Evolutionary conservation across 2,113 vertebrate species (phyloP).

Genomic region (Archocentrus centrarchus): DNA sequence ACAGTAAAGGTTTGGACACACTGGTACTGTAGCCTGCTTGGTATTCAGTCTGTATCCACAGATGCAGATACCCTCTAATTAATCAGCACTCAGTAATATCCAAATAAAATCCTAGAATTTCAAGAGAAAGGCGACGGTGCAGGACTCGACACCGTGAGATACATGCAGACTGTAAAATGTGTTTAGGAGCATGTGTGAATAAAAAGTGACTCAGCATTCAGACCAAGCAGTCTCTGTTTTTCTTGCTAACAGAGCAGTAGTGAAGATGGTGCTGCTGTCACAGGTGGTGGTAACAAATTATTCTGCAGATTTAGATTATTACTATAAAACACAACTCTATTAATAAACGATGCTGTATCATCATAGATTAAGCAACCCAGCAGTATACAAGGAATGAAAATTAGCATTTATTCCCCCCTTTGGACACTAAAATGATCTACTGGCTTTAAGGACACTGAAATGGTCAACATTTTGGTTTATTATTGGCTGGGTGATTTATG

Average conservation of each 20-base stretch:
- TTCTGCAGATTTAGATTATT: neutral
- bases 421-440: neutral
- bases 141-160: neutral
- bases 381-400: no score
- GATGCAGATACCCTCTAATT: neutral
- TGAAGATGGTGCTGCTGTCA: neutral
- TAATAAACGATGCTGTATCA: no score
- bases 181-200: neutral
- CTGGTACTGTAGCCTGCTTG: neutral
- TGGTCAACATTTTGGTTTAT: neutral
- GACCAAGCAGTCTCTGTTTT: neutral
- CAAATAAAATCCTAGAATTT: neutral
- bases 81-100: neutral
- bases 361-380: no score
- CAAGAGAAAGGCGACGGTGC: neutral
- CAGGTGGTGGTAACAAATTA: accelerated
- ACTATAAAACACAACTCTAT: no score
- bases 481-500: neutral
- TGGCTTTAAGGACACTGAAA: neutral
- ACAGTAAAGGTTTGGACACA: no score
- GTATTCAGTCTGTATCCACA: neutral
- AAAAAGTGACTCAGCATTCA: neutral
- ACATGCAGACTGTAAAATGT: neutral
- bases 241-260: neutral
- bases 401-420: no score